Conservation (phyloP, 2,113 vertebrate genomes). For the Microcebus lehilahytsara region DNA sequence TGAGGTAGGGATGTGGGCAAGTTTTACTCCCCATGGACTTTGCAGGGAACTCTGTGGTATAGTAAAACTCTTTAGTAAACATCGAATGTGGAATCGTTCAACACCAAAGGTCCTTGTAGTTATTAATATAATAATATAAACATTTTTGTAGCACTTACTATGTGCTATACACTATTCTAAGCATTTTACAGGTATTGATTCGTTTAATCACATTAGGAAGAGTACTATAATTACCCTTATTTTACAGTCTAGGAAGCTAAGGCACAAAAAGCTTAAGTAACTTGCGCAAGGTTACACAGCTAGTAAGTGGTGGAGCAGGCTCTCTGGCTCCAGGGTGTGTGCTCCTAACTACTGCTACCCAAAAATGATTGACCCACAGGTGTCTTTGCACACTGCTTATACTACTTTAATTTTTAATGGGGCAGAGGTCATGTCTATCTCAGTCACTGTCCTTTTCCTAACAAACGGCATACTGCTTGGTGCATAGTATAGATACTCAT, state of each 20-base stretch:
- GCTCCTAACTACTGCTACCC: not conserved
- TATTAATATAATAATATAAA: not conserved
- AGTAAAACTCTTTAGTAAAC: not conserved
- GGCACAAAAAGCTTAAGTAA: not conserved
- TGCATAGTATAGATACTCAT: not conserved
- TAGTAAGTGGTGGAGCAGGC: not conserved
- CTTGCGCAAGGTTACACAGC: not conserved
- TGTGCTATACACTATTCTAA: not conserved
- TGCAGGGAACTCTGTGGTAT: not conserved
- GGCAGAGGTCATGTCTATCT: not conserved
- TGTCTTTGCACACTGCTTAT: not conserved
- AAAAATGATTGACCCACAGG: not conserved
- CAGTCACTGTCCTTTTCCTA: not conserved
- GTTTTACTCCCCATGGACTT: not conserved
- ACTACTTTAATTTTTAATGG: not conserved
- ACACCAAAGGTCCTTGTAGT: not conserved
- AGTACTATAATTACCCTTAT: not conserved
- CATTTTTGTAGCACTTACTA: not conserved
- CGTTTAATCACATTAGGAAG: not conserved
- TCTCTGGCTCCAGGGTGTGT: not conserved
- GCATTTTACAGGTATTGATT: not conserved
- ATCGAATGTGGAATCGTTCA: not conserved
- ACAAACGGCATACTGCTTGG: not conserved
- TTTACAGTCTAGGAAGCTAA: not conserved
- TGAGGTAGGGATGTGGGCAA: not conserved